Base-by-base conservation (phyloP, 2,888 invertebrate genomes). In the Himalopsyche kuldschensis region DNA sequence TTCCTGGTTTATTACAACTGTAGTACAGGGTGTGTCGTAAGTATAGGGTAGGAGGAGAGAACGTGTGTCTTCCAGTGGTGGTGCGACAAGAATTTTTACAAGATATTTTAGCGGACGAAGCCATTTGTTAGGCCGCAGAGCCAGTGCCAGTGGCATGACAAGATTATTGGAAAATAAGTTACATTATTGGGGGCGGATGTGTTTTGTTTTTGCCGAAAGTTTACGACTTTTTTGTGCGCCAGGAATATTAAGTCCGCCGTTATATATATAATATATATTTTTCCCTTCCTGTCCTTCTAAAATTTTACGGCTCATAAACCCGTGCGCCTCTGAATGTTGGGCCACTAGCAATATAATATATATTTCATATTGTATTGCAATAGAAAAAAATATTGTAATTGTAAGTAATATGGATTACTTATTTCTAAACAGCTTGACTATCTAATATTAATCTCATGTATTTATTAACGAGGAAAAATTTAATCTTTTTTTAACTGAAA, bases 121-220 rank as follows among this genome's bases (percentile, higher is more conserved):
- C 84, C 84, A 84, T 85, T 85, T 85, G 85, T 85, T 85, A 84
- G 84, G 80, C 78, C 75, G 76, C 41, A 76, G 32, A 76, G 82
- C 79, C 84, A 85, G 83, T 81, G 84, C 85, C 85, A 80, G 76
- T 81, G 80, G 83, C 86, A 84, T 84, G 86, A 86, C 86, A 86
- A 86, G 86, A 86, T 86, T 86, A 86, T 86, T 86, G 86, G 84
- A 82, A 84, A 86, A 86, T 84, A 86, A 86, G 86, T 86, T 84
- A 84, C 84, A 84, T 86, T 86, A 86, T 86, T 85, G 82, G 83
- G 82, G 83, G 83, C 79, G 84, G 82, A 78, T 82, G 82, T 84
- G 80, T 82, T 85, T 84, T 81, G 85, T 81, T 84, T 83, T 85
- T 83, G 82, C 55, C 35, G 85, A 79, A 85, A 85, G 79, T 85